Conservation (phyloP, 2,113 vertebrate species). For the Tragelaphus strepsiceros region DNA sequence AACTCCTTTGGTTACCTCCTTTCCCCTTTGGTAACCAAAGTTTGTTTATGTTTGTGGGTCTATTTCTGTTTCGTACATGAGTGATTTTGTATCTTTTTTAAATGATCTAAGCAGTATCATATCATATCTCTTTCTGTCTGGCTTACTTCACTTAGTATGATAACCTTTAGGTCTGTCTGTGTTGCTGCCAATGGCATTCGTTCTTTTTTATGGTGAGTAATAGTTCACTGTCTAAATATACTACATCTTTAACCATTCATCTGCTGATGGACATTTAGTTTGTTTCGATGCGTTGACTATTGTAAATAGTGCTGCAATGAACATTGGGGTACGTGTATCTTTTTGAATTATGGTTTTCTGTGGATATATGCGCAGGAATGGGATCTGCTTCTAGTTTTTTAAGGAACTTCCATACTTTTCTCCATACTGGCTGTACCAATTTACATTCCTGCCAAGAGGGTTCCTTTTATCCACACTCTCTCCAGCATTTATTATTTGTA, state of each 20-base stretch:
- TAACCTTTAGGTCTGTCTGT: neutral
- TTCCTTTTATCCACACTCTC: neutral
- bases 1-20: neutral
- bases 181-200: neutral
- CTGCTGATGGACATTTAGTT: neutral
- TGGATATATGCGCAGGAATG: neutral
- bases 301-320: neutral
- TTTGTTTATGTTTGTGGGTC: neutral
- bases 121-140: neutral
- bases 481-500: neutral
- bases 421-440: neutral
- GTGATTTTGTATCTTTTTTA: neutral
- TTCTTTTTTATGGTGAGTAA: neutral
- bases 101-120: neutral
- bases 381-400: neutral
- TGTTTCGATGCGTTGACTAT: neutral
- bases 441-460: neutral
- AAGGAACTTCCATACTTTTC: neutral
- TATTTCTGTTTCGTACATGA: neutral
- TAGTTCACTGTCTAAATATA: neutral
- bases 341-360: neutral
- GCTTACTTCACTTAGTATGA: neutral
- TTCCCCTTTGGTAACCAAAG: neutral
- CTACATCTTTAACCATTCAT: neutral
- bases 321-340: neutral